Percentiles rank a stretch among this genome's conserved stretches.
Evolutionary conservation across 2,113 vertebrate genomes (phyloP).

Genomic region (Telmatochromis sp.): DNA sequence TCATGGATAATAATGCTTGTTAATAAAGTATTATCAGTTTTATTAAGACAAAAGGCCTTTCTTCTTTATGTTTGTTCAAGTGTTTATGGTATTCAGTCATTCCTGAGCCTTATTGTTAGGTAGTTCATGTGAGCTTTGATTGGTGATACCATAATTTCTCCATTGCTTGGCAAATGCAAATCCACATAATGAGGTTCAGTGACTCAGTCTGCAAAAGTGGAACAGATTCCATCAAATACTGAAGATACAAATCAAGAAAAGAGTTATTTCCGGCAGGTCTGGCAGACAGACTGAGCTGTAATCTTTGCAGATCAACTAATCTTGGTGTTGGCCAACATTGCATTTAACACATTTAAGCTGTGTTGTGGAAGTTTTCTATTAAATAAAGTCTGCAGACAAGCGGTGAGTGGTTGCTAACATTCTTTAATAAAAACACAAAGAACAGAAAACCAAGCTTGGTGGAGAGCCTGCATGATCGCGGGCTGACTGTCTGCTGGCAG

Average conservation of each 20-base stretch:
- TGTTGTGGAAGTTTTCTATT: too few relatives aligned
- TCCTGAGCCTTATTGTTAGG: neutral
- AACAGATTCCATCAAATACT: neutral
- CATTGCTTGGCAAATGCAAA: neutral
- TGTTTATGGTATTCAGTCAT: neutral
- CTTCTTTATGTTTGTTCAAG: neutral
- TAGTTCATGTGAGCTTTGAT: neutral
- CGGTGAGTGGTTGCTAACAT: too few relatives aligned
- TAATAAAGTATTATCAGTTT: neutral
- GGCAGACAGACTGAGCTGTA: neutral
- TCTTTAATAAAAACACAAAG: too few relatives aligned
- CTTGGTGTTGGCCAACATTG: neutral
- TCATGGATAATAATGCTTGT: neutral
- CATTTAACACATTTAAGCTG: too few relatives aligned
- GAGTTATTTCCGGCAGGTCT: neutral
- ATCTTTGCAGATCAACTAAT: neutral
- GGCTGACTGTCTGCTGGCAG: too few relatives aligned
- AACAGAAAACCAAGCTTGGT: too few relatives aligned
- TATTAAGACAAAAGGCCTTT: neutral
- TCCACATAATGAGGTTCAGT: neutral
- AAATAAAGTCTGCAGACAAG: too few relatives aligned
- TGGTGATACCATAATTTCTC: neutral
- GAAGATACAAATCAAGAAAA: neutral
- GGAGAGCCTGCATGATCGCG: too few relatives aligned
- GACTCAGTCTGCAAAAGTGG: too few relatives aligned